Evolutionary conservation across 2,888 invertebrate genomes (phyloP).

Genomic region (Gymnosoma rotundatum): DNA sequence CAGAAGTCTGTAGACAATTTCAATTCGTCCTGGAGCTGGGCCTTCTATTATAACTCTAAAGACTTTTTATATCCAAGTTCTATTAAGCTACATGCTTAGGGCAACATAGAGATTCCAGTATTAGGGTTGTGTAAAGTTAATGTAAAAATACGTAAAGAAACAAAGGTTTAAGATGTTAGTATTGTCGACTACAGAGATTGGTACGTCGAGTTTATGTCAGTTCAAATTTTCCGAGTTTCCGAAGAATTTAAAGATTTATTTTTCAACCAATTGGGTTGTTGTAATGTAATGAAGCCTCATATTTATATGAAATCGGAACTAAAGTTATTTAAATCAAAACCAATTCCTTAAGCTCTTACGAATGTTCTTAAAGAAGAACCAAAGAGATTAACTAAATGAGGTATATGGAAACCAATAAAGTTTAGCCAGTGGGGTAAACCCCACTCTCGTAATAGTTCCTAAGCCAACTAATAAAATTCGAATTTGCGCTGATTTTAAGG

Average conservation of each 20-base stretch:
- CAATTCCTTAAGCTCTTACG: conserved; percentile 3
- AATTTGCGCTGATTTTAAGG: conserved; percentile 11
- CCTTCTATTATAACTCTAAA: no score
- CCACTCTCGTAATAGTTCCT: no score
- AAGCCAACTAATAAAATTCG: neutral
- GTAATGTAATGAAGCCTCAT: neutral
- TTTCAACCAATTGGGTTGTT: neutral
- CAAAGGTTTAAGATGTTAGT: no score
- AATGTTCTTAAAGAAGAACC: conserved; percentile 2
- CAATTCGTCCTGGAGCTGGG: no score
- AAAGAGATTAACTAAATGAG: no score
- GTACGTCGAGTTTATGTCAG: conserved; percentile 4
- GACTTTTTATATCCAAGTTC: no score
- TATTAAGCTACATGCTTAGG: no score
- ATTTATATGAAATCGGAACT: conserved; percentile 3
- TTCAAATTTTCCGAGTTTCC: conserved; percentile 11
- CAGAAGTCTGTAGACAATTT: no score
- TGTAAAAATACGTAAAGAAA: no score
- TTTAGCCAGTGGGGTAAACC: neutral
- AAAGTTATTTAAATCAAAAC: conserved; percentile 10
- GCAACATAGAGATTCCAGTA: no score
- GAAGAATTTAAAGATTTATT: conserved; percentile 4
- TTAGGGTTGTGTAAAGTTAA: no score
- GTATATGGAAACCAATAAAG: conserved; percentile 14
- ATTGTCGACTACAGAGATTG: neutral